These are phyloP conservation scores for Crax fasciolata DNA, from an alignment of 2,797 vertebrate genomes.

Conservation along the genomic window DNA sequence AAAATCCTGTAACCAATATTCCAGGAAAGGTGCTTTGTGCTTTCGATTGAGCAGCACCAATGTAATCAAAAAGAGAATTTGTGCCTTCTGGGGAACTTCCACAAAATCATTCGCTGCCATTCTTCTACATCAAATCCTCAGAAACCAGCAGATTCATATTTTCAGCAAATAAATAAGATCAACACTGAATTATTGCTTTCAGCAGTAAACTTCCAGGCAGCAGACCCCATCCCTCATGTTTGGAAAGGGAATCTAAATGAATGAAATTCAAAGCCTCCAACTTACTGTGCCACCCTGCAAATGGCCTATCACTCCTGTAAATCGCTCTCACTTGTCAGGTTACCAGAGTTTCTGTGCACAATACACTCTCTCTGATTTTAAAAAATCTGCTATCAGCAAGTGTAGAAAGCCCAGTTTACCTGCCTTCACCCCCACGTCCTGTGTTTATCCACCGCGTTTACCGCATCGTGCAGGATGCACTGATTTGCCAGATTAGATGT, in stretches of 20 bases:
- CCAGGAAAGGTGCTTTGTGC: background rate
- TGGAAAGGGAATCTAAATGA: background rate
- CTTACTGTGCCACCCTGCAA: background rate
- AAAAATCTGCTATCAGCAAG: background rate
- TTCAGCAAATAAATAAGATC: background rate
- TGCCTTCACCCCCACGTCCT: background rate
- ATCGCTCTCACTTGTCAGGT: background rate
- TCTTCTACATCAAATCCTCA: background rate
- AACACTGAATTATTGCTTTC: background rate
- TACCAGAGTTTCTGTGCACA: background rate
- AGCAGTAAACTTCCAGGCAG: background rate
- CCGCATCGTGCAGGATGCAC: background rate
- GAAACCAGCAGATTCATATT: background rate
- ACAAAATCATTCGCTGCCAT: background rate
- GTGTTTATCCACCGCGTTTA: background rate
- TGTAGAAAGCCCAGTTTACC: background rate
- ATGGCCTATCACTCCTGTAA: background rate
- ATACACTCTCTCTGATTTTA: background rate
- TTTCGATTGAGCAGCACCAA: background rate
- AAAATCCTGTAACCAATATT: background rate
- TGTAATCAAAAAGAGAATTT: background rate
- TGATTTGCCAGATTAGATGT: constrained; percentile 33
- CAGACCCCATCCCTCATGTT: background rate
- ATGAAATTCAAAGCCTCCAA: background rate
- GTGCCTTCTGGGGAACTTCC: background rate